phyloP scores from a whole-genome alignment of 2,888 invertebrate genomes.

The Oscheius sp. region DNA sequence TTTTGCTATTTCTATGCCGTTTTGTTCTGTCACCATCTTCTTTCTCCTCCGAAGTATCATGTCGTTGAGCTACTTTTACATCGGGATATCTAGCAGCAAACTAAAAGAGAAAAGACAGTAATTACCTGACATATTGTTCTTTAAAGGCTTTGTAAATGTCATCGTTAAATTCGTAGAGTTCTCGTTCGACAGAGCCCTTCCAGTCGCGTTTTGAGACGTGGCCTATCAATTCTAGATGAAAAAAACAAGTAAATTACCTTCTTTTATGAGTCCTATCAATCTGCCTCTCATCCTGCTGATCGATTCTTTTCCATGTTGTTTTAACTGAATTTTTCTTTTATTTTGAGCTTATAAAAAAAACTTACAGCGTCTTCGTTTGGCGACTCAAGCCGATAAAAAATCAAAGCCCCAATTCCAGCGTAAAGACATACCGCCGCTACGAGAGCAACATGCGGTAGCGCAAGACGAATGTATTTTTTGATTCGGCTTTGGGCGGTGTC shows the following conservation, averaged over 20 bases:
- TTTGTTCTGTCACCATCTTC: conserved; percentile 38
- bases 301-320: conserved; percentile 52
- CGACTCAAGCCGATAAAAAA: conserved; percentile 68
- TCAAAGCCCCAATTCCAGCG: conserved; percentile 66
- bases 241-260: conserved; percentile 17
- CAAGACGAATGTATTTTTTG: conserved; percentile 62
- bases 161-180: conserved; percentile 60
- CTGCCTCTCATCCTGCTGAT: conserved; percentile 51
- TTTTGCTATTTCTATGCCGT: conserved; percentile 43
- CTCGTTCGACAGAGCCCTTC: conserved; percentile 50
- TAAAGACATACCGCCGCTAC: conserved; percentile 68
- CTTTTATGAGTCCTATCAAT: conserved; percentile 26
- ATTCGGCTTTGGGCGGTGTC: conserved; percentile 29
- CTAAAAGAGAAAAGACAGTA: neutral
- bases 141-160: conserved; percentile 67
- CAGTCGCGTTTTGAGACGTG: conserved; percentile 44
- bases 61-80: conserved; percentile 42
- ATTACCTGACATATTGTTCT: conserved; percentile 67
- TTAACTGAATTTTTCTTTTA: conserved; percentile 42
- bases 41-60: conserved; percentile 32
- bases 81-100: conserved; percentile 60
- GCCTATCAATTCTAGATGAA: conserved; percentile 22
- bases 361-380: conserved; percentile 64
- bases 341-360: neutral
- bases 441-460: conserved; percentile 69